Conservation (phyloP, 2,113 vertebrate genomes). For the Perca schrenkii region DNA sequence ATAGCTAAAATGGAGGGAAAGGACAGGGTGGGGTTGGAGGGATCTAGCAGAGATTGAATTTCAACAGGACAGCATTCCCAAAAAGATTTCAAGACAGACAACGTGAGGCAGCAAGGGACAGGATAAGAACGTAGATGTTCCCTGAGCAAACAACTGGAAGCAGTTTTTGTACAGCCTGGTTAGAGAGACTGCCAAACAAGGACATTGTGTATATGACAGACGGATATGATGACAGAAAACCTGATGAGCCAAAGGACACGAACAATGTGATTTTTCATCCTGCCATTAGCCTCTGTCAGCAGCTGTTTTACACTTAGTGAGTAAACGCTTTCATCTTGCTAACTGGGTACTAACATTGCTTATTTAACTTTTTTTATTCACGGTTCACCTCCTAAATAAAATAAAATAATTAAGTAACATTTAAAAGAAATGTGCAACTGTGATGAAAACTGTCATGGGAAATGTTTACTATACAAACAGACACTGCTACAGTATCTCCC, state of each 20-base stretch:
- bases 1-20: slow-evolving; percentile 69
- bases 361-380: slow-evolving; percentile 10
- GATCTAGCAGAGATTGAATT: slow-evolving; percentile 81
- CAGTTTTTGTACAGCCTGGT: slow-evolving; percentile 32
- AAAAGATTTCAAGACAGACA: slow-evolving; percentile 72
- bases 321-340: slow-evolving; percentile 54
- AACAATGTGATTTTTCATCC: slow-evolving; percentile 71
- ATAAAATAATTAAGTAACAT: not conserved
- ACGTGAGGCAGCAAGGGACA: slow-evolving; percentile 65
- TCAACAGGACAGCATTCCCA: slow-evolving; percentile 86
- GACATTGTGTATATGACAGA: slow-evolving; percentile 44
- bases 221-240: slow-evolving; percentile 59
- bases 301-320: slow-evolving; percentile 67
- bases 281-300: slow-evolving; percentile 39
- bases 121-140: slow-evolving; percentile 60
- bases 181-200: slow-evolving; percentile 26
- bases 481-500: not conserved
- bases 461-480: not conserved
- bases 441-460: slow-evolving; percentile 11
- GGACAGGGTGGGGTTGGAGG: slow-evolving; percentile 63
- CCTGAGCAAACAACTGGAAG: slow-evolving; percentile 67
- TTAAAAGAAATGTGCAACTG: not conserved
- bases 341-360: slow-evolving; percentile 12
- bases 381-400: not conserved
- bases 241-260: slow-evolving; percentile 35